Evolutionary conservation across 2,797 vertebrate genomes (phyloP).

Genomic region (Crypturellus tataupa): DNA sequence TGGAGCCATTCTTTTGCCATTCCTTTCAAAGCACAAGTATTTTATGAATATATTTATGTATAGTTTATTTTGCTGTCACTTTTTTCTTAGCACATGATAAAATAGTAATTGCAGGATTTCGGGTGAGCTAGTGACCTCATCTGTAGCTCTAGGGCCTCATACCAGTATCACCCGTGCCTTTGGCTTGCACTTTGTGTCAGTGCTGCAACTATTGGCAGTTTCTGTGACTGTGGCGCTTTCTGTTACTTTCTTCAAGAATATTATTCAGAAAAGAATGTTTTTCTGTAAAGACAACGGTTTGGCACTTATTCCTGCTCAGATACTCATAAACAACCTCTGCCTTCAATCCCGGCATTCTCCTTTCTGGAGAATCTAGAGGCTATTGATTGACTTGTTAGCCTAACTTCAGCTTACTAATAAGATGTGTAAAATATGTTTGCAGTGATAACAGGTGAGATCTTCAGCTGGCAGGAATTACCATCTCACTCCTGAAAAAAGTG

Average conservation of each 20-base stretch:
- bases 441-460: not conserved
- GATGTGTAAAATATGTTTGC: not conserved
- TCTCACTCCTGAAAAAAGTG: not conserved
- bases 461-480: not conserved
- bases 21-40: not conserved
- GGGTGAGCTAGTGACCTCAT: not conserved
- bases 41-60: not conserved
- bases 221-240: not conserved
- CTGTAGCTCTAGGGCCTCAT: not conserved
- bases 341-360: not conserved
- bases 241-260: not conserved
- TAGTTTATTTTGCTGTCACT: not conserved
- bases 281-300: not conserved
- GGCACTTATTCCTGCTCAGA: not conserved
- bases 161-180: not conserved
- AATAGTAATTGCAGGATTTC: not conserved
- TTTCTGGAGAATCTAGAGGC: not conserved
- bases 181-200: not conserved
- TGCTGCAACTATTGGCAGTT: not conserved
- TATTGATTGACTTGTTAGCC: conserved; percentile 35
- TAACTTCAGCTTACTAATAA: not conserved
- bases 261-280: not conserved
- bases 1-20: not conserved
- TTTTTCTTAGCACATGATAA: not conserved
- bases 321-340: not conserved